phyloP scores from a whole-genome alignment of 2,888 invertebrate species.

The Bugulina stolonifera region DNA sequence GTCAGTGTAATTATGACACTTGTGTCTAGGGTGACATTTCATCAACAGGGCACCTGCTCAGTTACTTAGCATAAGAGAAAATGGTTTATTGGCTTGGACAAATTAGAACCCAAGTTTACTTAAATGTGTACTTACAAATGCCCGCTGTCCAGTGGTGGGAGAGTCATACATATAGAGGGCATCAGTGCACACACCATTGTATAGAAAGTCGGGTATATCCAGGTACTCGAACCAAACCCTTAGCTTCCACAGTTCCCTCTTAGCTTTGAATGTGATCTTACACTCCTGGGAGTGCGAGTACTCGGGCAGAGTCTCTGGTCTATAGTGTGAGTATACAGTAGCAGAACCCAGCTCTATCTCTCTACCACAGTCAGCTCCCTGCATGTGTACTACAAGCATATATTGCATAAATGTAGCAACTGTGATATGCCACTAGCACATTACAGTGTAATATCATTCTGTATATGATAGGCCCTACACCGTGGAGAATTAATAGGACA shows the following conservation, averaged over 20 bases:
- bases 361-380: constrained; percentile 39
- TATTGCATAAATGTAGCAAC: too few species aligned
- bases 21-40: neutral
- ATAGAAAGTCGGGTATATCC: constrained; percentile 42
- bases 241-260: constrained; percentile 40
- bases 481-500: too few species aligned
- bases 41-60: neutral
- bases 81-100: too few species aligned
- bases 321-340: constrained; percentile 43
- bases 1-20: neutral
- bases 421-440: too few species aligned
- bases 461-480: too few species aligned
- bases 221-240: constrained; percentile 43
- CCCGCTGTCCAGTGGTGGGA: constrained; percentile 36
- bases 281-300: constrained; percentile 42
- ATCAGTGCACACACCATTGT: constrained; percentile 40
- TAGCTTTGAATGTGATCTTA: constrained; percentile 42
- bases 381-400: constrained; percentile 38
- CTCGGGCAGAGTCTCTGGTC: constrained; percentile 32
- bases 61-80: too few species aligned
- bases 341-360: constrained; percentile 42
- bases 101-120: neutral
- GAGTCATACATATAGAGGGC: constrained; percentile 48
- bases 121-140: constrained; percentile 39
- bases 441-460: too few species aligned